Evolutionary conservation across 1,140 invertebrate species (phyloP), one percentile per base, ranked within the genome.

Genomic region (Calliphora vicina): DNA sequence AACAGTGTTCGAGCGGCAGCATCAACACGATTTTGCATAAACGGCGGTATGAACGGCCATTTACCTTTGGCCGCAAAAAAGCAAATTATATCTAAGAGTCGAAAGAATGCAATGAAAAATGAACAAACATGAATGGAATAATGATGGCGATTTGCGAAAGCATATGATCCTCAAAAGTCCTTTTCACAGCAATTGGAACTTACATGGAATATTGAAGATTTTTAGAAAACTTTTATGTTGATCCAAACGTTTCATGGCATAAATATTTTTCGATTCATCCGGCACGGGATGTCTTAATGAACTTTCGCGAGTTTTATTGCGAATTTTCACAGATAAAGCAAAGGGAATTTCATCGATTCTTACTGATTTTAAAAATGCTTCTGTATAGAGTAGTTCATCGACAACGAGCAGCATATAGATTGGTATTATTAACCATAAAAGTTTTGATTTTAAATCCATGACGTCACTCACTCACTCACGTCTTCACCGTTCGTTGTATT

Each of bases 1-100:
- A 90, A 90, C 20, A 90, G 86, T 74, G 71, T 85, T 6, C 83
- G 83, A 0, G 89, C 86, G 0, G 86, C 86, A 27, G 71, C 82
- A 76, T 90, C 85, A 8, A 90, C 89, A 8, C 86, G 87, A 17
- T 82, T 43, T 67, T 89, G 88, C 87, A 90, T 86, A 50, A 90
- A 88, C 1, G 86, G 85, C 15, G 89, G 89, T 45, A 89, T 86
- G 83, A 89, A 90, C 0, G 89, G 89, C 89, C 89, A 90, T 42
- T 89, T 90, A 1, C 89, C 89, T 76, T 88, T 90, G 20, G 89
- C 89, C 27, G 89, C 89, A 57, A 88, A 90, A 81, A 90, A 90
- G 35, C 89, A 90, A 74, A 90, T 86, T 0, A 90, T 90, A 50
- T 90, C 89, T 90, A 61, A 9, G 78, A 20, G 10, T 29, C 45